Conservation (phyloP, 2,888 invertebrate species). For the Harpalus rufipes region DNA sequence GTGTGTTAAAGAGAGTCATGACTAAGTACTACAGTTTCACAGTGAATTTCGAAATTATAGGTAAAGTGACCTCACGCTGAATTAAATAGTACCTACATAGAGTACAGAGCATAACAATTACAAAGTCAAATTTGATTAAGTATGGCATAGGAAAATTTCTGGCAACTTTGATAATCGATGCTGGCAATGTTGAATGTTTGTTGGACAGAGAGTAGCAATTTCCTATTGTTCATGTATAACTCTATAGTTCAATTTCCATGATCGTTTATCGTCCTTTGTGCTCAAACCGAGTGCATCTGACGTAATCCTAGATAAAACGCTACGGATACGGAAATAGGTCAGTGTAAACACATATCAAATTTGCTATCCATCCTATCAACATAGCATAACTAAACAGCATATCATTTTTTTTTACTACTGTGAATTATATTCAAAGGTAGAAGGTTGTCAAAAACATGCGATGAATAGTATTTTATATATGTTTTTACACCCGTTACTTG, state of each 20-base stretch:
- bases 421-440: too few species aligned
- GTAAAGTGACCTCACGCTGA: slow-evolving; percentile 3
- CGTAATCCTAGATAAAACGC: slow-evolving; percentile 31
- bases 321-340: slow-evolving; percentile 34
- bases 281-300: slow-evolving; percentile 36
- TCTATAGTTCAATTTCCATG: slow-evolving; percentile 46
- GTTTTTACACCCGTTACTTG: too few species aligned
- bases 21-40: neutral
- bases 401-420: too few species aligned
- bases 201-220: slow-evolving; percentile 46
- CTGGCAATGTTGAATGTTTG: slow-evolving; percentile 27
- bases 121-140: slow-evolving; percentile 35
- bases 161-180: slow-evolving; percentile 39
- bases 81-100: neutral
- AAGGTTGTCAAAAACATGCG: too few species aligned
- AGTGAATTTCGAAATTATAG: neutral
- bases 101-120: slow-evolving; percentile 2
- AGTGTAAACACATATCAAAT: slow-evolving; percentile 43
- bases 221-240: slow-evolving; percentile 44
- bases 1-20: too few species aligned
- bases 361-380: neutral
- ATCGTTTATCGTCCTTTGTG: slow-evolving; percentile 46
- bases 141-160: slow-evolving; percentile 31
- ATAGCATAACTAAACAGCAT: neutral
- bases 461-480: too few species aligned